Evolutionary conservation across 2,888 invertebrate species (phyloP), one percentile per base, ranked within the genome.

Genomic region (Oithona nana): DNA sequence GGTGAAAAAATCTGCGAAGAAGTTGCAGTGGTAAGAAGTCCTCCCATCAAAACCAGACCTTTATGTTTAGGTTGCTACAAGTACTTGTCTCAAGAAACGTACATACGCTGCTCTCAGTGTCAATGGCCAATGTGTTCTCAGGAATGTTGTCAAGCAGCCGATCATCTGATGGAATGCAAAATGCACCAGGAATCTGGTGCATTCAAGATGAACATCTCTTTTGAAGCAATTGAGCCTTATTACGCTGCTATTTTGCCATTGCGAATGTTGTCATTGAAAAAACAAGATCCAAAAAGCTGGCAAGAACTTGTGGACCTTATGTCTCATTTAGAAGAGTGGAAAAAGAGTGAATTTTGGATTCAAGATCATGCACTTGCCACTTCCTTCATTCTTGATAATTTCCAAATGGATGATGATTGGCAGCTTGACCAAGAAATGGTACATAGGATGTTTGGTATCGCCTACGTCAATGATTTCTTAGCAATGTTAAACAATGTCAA

Each of bases 11-110:
- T 59, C 11, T 29, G 22, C 13, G 24, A 24, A 1, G 59, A 59
- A 49, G 50, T 50, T 26, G 26, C 59, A 3, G 22, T 59, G 22
- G 22, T 50, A 20, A 28, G 59, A 16, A 26, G 59, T 26, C 59
- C 59, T 13, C 59, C 28, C 22, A 49, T 50, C 28, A 28, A 22
- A 26, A 59, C 59, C 28, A 22, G 26, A 1, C 59, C 59, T 1
- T n/a, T 59, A 16, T 59, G 59, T 50, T n/a, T 59, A 22, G 59
- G 39, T 24, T 59, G 59, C 50, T 59, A 59, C 26, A 50, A 26
- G 11, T 29, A 22, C 13, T 24, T 59, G 11, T n/a, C 20, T 22
- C 4, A 49, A 24, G 26, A 48, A 1, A 4, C 13, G 22, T 59
- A 22, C 57, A n/a, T 2, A n/a, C 11, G 16, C 13, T 59, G 59